Percentiles rank a stretch among this genome's conserved stretches.
Evolutionary conservation across 2,888 invertebrate genomes (phyloP).

Genomic region (Oscheius sp.): DNA sequence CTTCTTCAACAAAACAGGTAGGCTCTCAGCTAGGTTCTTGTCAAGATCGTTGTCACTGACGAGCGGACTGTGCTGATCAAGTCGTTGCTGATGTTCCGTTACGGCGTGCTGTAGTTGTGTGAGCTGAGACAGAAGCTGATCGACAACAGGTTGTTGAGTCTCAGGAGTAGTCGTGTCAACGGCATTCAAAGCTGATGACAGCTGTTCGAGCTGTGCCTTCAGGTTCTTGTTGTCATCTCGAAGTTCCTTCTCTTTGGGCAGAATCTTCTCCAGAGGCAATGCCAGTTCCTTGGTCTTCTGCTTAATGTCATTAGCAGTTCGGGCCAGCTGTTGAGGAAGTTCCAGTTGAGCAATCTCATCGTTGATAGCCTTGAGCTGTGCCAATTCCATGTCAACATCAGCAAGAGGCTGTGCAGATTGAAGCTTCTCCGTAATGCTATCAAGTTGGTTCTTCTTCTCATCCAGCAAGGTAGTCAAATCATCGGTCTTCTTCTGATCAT

Average conservation of each 20-base stretch:
- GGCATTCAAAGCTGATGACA: not conserved
- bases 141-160: constrained; percentile 7
- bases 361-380: not conserved
- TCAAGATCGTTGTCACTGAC: constrained; percentile 12
- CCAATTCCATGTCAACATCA: not conserved
- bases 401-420: not conserved
- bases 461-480: constrained; percentile 34
- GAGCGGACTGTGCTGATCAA: not conserved
- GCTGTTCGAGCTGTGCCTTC: constrained; percentile 6
- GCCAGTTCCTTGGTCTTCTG: constrained; percentile 10
- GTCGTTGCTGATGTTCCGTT: not conserved
- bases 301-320: constrained; percentile 5
- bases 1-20: not conserved
- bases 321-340: constrained; percentile 4
- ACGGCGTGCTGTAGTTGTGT: not conserved
- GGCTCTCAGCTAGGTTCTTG: constrained; percentile 34
- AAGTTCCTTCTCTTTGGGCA: constrained; percentile 5
- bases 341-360: not conserved
- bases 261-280: constrained; percentile 3
- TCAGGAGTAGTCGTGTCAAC: not conserved
- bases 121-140: not conserved
- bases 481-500: constrained; percentile 37
- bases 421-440: constrained; percentile 21
- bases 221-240: constrained; percentile 13
- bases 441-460: constrained; percentile 12